These are phyloP conservation scores for Telenomus remus DNA, from an alignment of 1,140 invertebrate genomes.

Conservation along the genomic window DNA sequence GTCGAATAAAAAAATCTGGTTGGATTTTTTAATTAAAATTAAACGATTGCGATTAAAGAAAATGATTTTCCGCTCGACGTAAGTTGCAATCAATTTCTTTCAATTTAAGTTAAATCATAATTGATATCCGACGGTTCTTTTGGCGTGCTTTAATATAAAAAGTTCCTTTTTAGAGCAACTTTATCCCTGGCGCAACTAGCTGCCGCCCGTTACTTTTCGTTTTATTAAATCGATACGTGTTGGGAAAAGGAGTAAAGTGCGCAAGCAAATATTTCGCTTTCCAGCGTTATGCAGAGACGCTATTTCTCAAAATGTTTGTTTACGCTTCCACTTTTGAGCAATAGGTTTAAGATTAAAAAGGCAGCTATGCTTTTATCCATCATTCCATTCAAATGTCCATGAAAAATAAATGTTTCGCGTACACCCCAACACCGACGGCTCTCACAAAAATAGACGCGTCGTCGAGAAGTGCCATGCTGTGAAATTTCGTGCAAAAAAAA, in stretches of 20 bases:
- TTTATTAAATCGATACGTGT: slow-evolving; percentile 25
- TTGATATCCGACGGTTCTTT: slow-evolving; percentile 18
- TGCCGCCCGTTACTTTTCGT: slow-evolving; percentile 17
- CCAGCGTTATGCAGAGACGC: not conserved
- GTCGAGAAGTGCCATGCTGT: slow-evolving; percentile 62
- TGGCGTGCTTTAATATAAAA: slow-evolving; percentile 13
- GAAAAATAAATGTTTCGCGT: not conserved
- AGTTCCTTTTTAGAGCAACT: slow-evolving; percentile 11
- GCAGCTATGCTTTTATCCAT: not conserved
- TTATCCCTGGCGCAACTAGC: slow-evolving; percentile 13
- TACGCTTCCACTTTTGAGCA: not conserved
- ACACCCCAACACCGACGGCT: slow-evolving; percentile 64
- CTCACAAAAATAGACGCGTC: slow-evolving; percentile 73
- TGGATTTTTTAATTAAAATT: not conserved
- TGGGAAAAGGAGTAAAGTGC: slow-evolving; percentile 16
- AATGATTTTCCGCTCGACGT: not conserved
- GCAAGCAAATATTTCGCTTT: slow-evolving; percentile 17
- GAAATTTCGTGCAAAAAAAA: slow-evolving; percentile 59
- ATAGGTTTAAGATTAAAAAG: slow-evolving; percentile 1
- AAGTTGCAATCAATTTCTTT: slow-evolving; percentile 8
- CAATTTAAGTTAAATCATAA: slow-evolving; percentile 11
- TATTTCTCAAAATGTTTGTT: not conserved
- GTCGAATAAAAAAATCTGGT: not conserved
- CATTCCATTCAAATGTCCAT: not conserved
- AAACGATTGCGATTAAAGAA: slow-evolving; percentile 1